Percentiles rank a stretch among this genome's conserved stretches.
Evolutionary conservation across 2,888 invertebrate species (phyloP).

Genomic region (Chymomyza fuscimana): DNA sequence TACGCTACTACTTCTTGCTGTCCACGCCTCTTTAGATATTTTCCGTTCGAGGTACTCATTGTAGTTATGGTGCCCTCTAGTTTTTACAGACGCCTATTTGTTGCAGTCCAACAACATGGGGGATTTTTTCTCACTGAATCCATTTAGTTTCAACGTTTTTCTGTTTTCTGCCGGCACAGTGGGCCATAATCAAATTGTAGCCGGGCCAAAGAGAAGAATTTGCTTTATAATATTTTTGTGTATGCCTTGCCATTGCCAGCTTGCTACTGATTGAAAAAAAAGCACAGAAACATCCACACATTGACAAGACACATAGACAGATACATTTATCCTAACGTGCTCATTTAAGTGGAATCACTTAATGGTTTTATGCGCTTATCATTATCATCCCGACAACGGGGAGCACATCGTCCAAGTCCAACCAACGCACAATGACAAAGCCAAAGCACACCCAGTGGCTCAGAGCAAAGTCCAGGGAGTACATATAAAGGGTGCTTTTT

Average conservation of each 20-base stretch:
- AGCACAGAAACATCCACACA: slow-evolving; percentile 17
- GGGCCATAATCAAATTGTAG: slow-evolving; percentile 1
- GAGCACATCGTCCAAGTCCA: slow-evolving; percentile 19
- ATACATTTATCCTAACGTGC: slow-evolving; percentile 62
- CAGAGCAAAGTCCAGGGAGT: not conserved
- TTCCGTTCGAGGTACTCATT: slow-evolving; percentile 21
- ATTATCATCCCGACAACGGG: slow-evolving; percentile 55
- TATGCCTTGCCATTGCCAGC: not conserved
- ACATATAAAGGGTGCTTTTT: not conserved
- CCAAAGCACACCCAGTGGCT: not conserved
- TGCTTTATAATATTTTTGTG: not conserved
- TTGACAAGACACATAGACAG: slow-evolving; percentile 16
- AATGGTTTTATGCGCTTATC: slow-evolving; percentile 77
- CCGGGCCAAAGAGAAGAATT: not conserved
- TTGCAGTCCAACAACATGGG: not conserved
- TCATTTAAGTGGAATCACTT: slow-evolving; percentile 78
- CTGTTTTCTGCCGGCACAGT: slow-evolving; percentile 19
- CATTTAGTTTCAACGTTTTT: slow-evolving; percentile 9
- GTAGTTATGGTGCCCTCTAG: slow-evolving; percentile 24
- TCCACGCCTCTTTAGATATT: slow-evolving; percentile 25
- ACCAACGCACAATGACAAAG: slow-evolving; percentile 41
- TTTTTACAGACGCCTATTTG: slow-evolving; percentile 2
- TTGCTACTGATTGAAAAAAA: slow-evolving; percentile 6
- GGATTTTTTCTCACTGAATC: not conserved
- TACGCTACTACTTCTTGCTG: slow-evolving; percentile 11